Conservation (phyloP, 2,113 vertebrate genomes). For the Festucalex cinctus region DNA sequence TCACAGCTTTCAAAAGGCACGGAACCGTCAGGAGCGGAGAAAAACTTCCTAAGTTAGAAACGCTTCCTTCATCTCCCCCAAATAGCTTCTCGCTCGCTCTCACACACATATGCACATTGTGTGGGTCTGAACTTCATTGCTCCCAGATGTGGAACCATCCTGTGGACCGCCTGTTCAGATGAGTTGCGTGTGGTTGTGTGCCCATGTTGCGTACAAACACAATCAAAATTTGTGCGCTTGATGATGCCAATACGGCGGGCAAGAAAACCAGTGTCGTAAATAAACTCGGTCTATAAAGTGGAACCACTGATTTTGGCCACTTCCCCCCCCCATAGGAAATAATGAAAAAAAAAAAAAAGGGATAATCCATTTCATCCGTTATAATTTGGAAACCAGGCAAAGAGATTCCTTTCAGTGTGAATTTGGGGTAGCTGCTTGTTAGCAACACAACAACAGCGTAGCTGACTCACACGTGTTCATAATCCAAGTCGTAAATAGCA, state of each 20-base stretch:
- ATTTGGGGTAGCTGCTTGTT: neutral
- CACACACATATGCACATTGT: slow-evolving; percentile 9
- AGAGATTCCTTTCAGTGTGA: neutral
- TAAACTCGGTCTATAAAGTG: neutral
- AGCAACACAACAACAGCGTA: neutral
- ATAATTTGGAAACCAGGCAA: neutral
- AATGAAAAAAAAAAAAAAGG: neutral
- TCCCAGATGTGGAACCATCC: slow-evolving; percentile 71
- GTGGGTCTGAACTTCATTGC: slow-evolving; percentile 49
- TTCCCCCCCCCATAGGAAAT: neutral
- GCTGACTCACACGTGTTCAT: slow-evolving; percentile 16
- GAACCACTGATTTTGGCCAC: neutral
- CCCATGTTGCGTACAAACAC: slow-evolving; percentile 20
- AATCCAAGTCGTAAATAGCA: slow-evolving; percentile 45
- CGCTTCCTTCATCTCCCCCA: slow-evolving; percentile 47
- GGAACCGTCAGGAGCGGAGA: slow-evolving; percentile 31
- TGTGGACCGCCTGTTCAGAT: slow-evolving; percentile 35
- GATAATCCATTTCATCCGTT: neutral
- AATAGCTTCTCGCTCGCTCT: slow-evolving; percentile 13
- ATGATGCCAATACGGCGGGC: neutral
- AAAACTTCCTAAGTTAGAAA: slow-evolving; percentile 52
- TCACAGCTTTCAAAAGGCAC: slow-evolving; percentile 36
- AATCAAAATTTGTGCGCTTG: slow-evolving; percentile 15
- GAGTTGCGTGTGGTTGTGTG: slow-evolving; percentile 23
- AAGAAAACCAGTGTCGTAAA: neutral